A percentile compares a stretch with the other conserved stretches of the same genome.
phyloP scores from a whole-genome alignment of 1,140 invertebrate species.

The Sminthurinus signatus region DNA sequence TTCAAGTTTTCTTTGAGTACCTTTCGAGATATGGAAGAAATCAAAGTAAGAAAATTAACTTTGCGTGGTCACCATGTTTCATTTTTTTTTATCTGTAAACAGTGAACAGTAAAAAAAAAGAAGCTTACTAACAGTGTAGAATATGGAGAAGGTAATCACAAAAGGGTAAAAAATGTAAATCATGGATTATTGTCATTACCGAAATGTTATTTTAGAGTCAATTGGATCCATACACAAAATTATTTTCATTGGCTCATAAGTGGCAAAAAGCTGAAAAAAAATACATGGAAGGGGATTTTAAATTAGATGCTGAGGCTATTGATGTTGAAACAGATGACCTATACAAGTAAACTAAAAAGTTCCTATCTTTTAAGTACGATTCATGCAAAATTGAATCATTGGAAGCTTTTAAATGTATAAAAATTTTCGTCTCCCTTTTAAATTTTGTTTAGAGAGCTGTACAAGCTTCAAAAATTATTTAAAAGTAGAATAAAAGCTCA shows the following conservation, averaged over 20 bases:
- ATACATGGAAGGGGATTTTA: constrained; percentile 87
- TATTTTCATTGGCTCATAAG: constrained; percentile 54
- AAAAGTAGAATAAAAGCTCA: constrained; percentile 62
- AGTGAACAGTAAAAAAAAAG: no score
- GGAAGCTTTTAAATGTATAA: not conserved
- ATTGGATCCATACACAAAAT: constrained; percentile 51
- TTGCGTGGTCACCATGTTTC: no score
- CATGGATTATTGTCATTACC: not conserved
- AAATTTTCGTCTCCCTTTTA: not conserved
- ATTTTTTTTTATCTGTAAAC: no score
- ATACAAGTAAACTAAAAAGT: constrained; percentile 52
- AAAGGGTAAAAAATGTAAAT: no score
- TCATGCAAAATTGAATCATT: no score
- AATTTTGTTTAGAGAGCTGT: constrained; percentile 55
- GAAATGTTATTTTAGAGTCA: constrained; percentile 19
- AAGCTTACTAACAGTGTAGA: no score
- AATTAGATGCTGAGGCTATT: constrained; percentile 63
- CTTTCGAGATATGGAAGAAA: constrained; percentile 35
- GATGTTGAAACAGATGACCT: constrained; percentile 65
- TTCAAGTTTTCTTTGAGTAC: no score
- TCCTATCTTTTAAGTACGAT: no score
- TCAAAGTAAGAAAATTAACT: constrained; percentile 8
- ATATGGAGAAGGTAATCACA: no score
- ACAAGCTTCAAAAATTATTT: constrained; percentile 72
- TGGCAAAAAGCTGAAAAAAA: constrained; percentile 75